Evolutionary conservation across 2,797 vertebrate species (phyloP).

Genomic region (Hemitrygon akajei): DNA sequence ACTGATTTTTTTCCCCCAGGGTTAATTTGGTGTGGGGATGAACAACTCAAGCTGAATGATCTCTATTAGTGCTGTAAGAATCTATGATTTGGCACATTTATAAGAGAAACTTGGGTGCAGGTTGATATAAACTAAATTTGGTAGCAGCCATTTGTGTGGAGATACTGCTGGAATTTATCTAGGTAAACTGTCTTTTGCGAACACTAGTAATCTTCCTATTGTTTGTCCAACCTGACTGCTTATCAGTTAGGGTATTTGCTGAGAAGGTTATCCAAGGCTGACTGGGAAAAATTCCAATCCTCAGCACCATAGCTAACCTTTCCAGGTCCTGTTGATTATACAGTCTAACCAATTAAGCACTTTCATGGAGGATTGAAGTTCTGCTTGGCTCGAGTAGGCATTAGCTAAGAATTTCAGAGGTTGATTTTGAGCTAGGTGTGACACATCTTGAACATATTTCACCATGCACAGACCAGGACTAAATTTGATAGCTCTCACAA

Average conservation of each 20-base stretch:
- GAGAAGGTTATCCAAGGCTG: not conserved
- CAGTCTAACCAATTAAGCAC: not conserved
- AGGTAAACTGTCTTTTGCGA: not conserved
- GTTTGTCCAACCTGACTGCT: conserved; percentile 11
- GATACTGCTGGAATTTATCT: not conserved
- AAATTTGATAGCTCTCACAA: too few relatives aligned
- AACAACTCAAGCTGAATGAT: not conserved
- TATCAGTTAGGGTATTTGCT: not conserved
- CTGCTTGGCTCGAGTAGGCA: not conserved
- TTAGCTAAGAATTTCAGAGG: not conserved
- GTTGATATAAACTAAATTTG: not conserved
- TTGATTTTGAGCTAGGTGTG: not conserved
- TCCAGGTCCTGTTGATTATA: not conserved
- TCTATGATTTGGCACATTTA: not conserved
- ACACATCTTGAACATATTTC: too few relatives aligned
- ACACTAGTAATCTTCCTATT: not conserved
- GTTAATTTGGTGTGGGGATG: too few relatives aligned
- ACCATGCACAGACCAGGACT: too few relatives aligned
- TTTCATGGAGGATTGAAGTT: not conserved
- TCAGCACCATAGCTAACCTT: not conserved
- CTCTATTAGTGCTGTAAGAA: not conserved
- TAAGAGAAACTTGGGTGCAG: not conserved
- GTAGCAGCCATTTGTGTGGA: not conserved
- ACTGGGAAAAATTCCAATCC: not conserved
- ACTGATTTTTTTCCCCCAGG: too few relatives aligned